Percentiles rank a stretch among this genome's conserved stretches.
These are phyloP conservation scores for Lasius fuliginosus DNA, from an alignment of 2,888 invertebrate species.

Conservation along the genomic window DNA sequence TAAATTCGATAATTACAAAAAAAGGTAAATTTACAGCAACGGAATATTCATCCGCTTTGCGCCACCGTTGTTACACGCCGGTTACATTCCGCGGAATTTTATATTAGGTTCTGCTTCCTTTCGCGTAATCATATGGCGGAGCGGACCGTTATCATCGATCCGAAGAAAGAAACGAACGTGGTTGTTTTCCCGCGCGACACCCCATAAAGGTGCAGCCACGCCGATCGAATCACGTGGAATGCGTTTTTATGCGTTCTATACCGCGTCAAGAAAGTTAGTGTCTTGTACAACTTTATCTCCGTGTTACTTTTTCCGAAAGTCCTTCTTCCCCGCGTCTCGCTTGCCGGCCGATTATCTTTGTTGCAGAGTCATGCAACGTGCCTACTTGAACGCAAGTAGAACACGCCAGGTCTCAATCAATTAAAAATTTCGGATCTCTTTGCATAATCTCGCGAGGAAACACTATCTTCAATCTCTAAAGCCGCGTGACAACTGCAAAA, in stretches of 20 bases:
- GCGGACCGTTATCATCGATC: conserved; percentile 61
- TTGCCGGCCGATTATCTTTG: conserved; percentile 36
- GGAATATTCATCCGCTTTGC: conserved; percentile 19
- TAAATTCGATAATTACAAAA: not conserved
- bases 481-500: not conserved
- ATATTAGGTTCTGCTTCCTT: conserved; percentile 47
- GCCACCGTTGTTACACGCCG: not conserved
- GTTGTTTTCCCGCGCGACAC: conserved; percentile 52
- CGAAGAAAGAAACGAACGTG: conserved; percentile 54
- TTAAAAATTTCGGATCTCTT: not conserved
- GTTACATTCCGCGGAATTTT: conserved; percentile 3
- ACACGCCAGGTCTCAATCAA: not conserved
- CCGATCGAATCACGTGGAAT: conserved; percentile 56
- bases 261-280: conserved; percentile 47
- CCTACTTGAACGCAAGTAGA: not conserved
- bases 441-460: not conserved
- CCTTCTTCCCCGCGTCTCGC: not conserved
- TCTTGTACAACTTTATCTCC: not conserved
- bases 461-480: not conserved
- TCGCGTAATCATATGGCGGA: conserved; percentile 46
- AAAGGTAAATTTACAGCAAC: not conserved
- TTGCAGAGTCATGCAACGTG: conserved; percentile 1
- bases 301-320: conserved; percentile 1
- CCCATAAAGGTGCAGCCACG: conserved; percentile 35
- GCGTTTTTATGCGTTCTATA: conserved; percentile 45